Base-by-base conservation (phyloP, 2,888 invertebrate genomes). In the Hydrotaea diabolus region DNA sequence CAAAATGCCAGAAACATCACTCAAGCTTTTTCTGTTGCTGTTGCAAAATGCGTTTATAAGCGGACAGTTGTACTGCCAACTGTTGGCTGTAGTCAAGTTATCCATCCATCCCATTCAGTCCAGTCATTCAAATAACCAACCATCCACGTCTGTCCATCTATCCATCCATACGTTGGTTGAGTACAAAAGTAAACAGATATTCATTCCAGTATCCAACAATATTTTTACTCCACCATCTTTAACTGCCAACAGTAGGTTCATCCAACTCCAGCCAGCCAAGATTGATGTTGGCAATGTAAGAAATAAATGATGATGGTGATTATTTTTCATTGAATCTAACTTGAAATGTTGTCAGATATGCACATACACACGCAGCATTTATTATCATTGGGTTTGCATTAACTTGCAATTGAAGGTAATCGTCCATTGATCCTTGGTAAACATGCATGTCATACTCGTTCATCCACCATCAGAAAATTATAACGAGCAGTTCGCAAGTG, bases 281-380 rank as follows among this genome's bases (percentile, higher is more conserved):
- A 91, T 90, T 91, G 91, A 90, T 90, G 91, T 87, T 88, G 87
- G 36, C 88, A 86, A 88, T 88, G 89, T 89, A 90, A 13, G 59
- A 90, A 90, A 91, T 90, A 90, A 90, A 89, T 91, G 91, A 91
- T 90, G 90, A 89, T 90, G 89, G 91, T 91, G 90, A 90, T 90
- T 91, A 90, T 90, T 91, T 90, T 90, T 90, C 91, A 90, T 90
- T 90, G 23, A 59, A 59, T 23, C 23, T 15, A 59, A 59, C 15
- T 15, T 59, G 59, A 59, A 26, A 59, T 23, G 23, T 59, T 23
- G 59, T 21, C 59, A 59, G 49, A 49, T n/a, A 49, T n/a, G 15
- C 49, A 49, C 49, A 49, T 7, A 49, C n/a, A 49, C n/a, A n/a
- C 49, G 7, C 39, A 8, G 23, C 23, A 21, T 57, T 57, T 57